Percentiles rank a stretch among this genome's conserved stretches.
phyloP scores from a whole-genome alignment of 2,888 invertebrate species.

The Spilarctia lutea region DNA sequence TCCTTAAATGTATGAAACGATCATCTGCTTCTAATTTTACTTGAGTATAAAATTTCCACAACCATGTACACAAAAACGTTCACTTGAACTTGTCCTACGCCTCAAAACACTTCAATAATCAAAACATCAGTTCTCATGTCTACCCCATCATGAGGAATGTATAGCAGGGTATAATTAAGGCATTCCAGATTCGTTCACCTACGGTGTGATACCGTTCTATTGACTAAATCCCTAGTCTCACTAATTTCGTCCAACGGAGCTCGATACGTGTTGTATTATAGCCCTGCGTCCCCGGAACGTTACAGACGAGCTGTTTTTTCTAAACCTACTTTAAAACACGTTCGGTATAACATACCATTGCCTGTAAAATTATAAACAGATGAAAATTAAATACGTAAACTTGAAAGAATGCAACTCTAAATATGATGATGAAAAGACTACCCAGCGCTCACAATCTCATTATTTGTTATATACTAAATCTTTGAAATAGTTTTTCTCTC shows the following conservation, averaged over 20 bases:
- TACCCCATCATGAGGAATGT: not conserved
- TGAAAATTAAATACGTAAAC: not conserved
- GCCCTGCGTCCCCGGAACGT: constrained; percentile 41
- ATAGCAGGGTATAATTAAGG: constrained; percentile 21
- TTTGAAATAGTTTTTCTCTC: too few species aligned
- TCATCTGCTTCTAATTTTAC: not conserved
- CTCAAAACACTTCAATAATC: not conserved
- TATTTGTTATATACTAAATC: too few species aligned
- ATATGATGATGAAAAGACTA: too few species aligned
- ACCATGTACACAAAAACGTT: too few species aligned
- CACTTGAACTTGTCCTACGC: not conserved
- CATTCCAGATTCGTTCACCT: constrained; percentile 26
- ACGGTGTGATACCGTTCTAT: constrained; percentile 36
- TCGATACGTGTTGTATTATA: constrained; percentile 64
- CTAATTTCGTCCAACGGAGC: constrained; percentile 68
- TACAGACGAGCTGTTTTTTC: constrained; percentile 32
- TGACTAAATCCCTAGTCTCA: constrained; percentile 53
- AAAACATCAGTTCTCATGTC: not conserved
- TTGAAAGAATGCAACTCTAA: not conserved
- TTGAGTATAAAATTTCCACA: not conserved
- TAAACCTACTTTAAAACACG: not conserved
- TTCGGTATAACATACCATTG: not conserved
- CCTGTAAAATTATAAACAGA: not conserved
- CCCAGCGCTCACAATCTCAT: too few species aligned
- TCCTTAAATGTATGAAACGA: not conserved